Evolutionary conservation across 1,140 invertebrate species (phyloP).

Genomic region (Formica selysi): DNA sequence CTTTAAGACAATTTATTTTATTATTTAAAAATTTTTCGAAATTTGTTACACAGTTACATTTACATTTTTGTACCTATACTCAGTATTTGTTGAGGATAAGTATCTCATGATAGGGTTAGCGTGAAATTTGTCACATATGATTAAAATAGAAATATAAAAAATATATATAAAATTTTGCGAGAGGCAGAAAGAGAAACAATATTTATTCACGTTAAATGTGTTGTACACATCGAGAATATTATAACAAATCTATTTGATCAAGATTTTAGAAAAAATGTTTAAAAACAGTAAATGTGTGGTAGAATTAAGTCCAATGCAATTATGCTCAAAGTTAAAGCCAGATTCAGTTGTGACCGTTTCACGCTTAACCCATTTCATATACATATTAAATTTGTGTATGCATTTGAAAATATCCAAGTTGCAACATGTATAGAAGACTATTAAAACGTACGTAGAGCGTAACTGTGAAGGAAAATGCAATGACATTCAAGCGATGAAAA

Average conservation of each 20-base stretch:
- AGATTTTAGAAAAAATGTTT: not conserved
- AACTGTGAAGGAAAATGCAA: constrained; percentile 10
- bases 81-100: constrained; percentile 9
- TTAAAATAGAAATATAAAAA: constrained; percentile 14
- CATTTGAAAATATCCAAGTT: not conserved
- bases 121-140: not conserved
- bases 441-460: constrained; percentile 20
- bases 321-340: not conserved
- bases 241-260: not conserved
- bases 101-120: constrained; percentile 61
- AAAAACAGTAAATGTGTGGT: no score
- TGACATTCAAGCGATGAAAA: constrained; percentile 1
- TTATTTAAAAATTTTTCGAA: not conserved
- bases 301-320: not conserved
- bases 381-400: constrained; percentile 50
- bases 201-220: constrained; percentile 38
- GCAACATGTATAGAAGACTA: constrained; percentile 5
- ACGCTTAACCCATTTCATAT: constrained; percentile 31
- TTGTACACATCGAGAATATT: not conserved
- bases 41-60: constrained; percentile 1
- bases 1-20: not conserved
- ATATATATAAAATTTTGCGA: constrained; percentile 19
- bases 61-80: constrained; percentile 21
- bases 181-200: not conserved
- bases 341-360: not conserved